Evolutionary conservation across 2,888 invertebrate genomes (phyloP).

Genomic region (Ceramica pisi): DNA sequence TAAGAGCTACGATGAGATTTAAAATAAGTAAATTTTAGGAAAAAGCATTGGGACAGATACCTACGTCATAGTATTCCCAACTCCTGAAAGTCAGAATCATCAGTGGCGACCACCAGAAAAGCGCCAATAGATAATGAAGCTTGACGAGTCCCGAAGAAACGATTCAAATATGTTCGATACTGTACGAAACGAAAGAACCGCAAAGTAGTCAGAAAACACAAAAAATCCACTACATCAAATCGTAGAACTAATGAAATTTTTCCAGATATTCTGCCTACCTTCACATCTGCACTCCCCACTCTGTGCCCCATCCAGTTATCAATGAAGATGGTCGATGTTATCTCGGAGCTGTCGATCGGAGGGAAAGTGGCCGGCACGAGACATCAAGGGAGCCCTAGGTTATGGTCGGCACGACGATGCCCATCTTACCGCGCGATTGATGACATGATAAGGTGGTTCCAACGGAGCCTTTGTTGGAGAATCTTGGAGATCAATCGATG

Average conservation of each 20-base stretch:
- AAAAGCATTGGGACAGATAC: not conserved
- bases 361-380: constrained; percentile 74
- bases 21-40: not conserved
- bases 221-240: not conserved
- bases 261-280: constrained; percentile 39
- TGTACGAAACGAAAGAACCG: not conserved
- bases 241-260: not conserved
- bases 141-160: not conserved
- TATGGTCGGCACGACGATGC: constrained; percentile 60
- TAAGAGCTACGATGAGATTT: not conserved
- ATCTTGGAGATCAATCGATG: constrained; percentile 20
- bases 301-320: constrained; percentile 79
- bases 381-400: constrained; percentile 63
- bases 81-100: not conserved
- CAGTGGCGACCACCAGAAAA: not conserved
- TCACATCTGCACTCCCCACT: constrained; percentile 63
- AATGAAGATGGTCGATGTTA: constrained; percentile 85
- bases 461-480: constrained; percentile 30
- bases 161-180: not conserved
- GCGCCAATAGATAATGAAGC: not conserved
- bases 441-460: constrained; percentile 35
- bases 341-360: constrained; percentile 66
- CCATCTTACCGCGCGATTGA: constrained; percentile 30
- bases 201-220: not conserved
- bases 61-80: not conserved